Percentiles rank a stretch among this genome's conserved stretches.
Evolutionary conservation across 2,888 invertebrate species (phyloP).

Genomic region (Lasius fuliginosus): DNA sequence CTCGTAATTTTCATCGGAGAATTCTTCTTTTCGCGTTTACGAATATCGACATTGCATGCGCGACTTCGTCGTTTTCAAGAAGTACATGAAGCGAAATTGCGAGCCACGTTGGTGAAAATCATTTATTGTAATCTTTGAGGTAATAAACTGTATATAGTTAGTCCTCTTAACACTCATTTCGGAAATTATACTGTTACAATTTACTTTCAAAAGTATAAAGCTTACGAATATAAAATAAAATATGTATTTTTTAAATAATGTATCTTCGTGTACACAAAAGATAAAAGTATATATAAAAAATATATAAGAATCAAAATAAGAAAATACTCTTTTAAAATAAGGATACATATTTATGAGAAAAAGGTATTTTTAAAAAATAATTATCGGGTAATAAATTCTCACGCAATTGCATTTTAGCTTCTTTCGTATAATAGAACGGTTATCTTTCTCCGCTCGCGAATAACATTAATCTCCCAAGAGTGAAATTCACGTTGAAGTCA

Average conservation of each 20-base stretch:
- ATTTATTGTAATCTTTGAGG: slow-evolving; percentile 11
- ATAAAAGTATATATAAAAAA: not conserved
- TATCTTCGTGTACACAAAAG: not conserved
- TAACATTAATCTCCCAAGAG: slow-evolving; percentile 37
- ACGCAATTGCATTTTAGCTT: not conserved
- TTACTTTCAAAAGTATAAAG: not conserved
- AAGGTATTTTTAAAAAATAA: not conserved
- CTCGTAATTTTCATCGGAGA: slow-evolving; percentile 69
- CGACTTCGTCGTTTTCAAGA: not conserved
- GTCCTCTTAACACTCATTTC: slow-evolving; percentile 7
- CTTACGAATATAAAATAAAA: not conserved
- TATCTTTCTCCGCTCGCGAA: not conserved
- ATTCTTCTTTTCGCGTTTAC: slow-evolving; percentile 48
- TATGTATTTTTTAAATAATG: not conserved
- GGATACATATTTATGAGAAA: not conserved
- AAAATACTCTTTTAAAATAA: slow-evolving; percentile 7
- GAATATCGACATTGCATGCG: slow-evolving; percentile 25
- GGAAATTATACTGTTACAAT: not conserved
- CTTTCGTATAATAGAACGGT: slow-evolving; percentile 7
- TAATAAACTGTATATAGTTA: slow-evolving; percentile 22
- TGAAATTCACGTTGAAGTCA: slow-evolving; percentile 31
- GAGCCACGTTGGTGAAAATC: slow-evolving; percentile 10
- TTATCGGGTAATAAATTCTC: not conserved
- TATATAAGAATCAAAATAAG: not conserved
- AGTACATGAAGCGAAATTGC: slow-evolving; percentile 14